Base-by-base conservation (phyloP, 2,888 invertebrate species). In the Lordiphosa andalusiaca region DNA sequence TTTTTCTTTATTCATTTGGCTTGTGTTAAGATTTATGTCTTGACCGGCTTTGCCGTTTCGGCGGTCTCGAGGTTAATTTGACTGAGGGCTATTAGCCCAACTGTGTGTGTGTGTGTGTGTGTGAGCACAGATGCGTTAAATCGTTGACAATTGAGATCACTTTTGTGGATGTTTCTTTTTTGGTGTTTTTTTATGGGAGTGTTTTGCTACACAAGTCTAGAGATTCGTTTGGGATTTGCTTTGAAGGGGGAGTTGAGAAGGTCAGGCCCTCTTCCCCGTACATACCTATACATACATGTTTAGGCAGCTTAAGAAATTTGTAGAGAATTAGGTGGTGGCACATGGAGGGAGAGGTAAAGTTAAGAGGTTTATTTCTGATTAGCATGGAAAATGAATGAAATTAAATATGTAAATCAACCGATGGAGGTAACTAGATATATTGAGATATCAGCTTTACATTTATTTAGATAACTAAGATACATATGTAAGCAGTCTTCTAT, bases 1-100 rank as follows among this genome's bases (percentile, higher is more conserved):
- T 71, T 81, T 74, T 71, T 74, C 71, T 82, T 71, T 75, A 82
- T 83, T 80, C 76, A 83, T 75, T 76, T 76, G 70, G 58, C 67
- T 55, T 65, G 49, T 53, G 50, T 25, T 58, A 66, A 66, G 84
- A 77, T 84, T 77, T 77, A 77, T 84, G 73, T 61, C 48, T 64
- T 72, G 53, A 73, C 69, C 66, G 51, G 61, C 33, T 53, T 59
- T 53, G 13, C 25, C 33, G 30, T 37, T 54, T 61, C 30, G 57
- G 49, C 40, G 48, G 48, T 39, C 48, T 53, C 62, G 57, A 62
- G 66, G 61, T 64, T 66, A 75, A 74, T 82, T 77, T 60, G 66
- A 44, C 64, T 58, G 53, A 40, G 35, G 51, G 54, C 70, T 70
- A 76, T 63, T 67, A 72, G 69, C 65, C 40, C 49, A 65, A 37